Base-by-base conservation (phyloP, 1,140 invertebrate genomes). In the Battus philenor region DNA sequence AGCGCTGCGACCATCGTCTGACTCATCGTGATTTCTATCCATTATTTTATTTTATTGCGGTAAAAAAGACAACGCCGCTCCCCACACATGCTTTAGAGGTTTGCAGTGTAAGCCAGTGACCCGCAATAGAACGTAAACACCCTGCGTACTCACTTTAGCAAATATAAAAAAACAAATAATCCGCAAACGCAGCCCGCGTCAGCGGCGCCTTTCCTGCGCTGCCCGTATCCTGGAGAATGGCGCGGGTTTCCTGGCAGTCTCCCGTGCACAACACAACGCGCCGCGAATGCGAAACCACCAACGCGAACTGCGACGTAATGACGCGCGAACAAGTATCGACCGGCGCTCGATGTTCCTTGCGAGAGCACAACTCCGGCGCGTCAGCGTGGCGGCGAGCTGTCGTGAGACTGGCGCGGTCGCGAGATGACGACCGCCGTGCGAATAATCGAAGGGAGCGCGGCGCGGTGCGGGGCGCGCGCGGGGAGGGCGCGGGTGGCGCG, bases 241-340 rank as follows among this genome's bases (percentile, higher is more conserved):
- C n/a, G n/a, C n/a, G n/a, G 9, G 24, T 7, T n/a, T 17, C n/a
- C n/a, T n/a, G n/a, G 38, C 38, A 15, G 8, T 10, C 24, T 8
- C 1, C 17, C 20, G 18, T 13, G 34, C 39, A 33, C 26, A 22
- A 32, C 38, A 11, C 36, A 17, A 43, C 44, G n/a, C 30, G 31
- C 49, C 13, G 10, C 4, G 15, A 29, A 44, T 18, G 8, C 32
- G 26, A 12, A 13, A 12, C 34, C 48, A 46, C n/a, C n/a, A n/a
- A 22, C 29, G 39, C 20, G 33, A 34, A 31, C 20, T 11, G 30
- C 49, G 47, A 58, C 39, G 57, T 56, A 44, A 39, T 50, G 58
- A 44, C 26, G 12, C 12, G 13, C 27, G n/a, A n/a, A n/a, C n/a
- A n/a, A 41, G 11, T 73, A 74, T 77, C 68, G 73, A 77, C 68